Conservation (phyloP, 2,113 vertebrate genomes). For the Okapia johnstoni region DNA sequence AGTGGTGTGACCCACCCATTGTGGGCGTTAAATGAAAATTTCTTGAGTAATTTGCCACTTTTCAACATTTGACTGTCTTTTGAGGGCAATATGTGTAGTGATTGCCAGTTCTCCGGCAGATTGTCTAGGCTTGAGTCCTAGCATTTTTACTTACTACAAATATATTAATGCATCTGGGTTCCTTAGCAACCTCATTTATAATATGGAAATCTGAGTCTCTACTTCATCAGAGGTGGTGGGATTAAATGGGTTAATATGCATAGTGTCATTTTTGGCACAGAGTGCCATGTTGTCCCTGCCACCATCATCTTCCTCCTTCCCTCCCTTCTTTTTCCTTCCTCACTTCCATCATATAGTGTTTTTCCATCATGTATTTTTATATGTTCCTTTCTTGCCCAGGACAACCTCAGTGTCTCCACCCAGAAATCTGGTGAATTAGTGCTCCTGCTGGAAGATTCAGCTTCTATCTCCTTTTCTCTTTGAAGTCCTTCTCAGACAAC, state of each 20-base stretch:
- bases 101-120: neutral
- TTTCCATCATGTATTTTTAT: neutral
- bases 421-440: neutral
- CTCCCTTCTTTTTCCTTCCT: neutral
- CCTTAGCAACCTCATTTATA: neutral
- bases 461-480: neutral
- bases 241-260: neutral
- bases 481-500: neutral
- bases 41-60: neutral
- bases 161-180: neutral
- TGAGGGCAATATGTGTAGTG: neutral
- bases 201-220: neutral
- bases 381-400: neutral
- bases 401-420: neutral
- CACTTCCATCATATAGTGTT: neutral
- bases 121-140: neutral
- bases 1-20: rapidly evolving
- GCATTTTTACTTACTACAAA: neutral
- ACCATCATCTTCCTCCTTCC: neutral
- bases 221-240: rapidly evolving
- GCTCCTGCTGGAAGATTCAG: no score
- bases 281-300: neutral
- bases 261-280: neutral
- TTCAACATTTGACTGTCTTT: neutral
- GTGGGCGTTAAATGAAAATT: neutral